These are phyloP conservation scores for Pollenia amentaria DNA, from an alignment of 2,888 invertebrate genomes.

Conservation along the genomic window DNA sequence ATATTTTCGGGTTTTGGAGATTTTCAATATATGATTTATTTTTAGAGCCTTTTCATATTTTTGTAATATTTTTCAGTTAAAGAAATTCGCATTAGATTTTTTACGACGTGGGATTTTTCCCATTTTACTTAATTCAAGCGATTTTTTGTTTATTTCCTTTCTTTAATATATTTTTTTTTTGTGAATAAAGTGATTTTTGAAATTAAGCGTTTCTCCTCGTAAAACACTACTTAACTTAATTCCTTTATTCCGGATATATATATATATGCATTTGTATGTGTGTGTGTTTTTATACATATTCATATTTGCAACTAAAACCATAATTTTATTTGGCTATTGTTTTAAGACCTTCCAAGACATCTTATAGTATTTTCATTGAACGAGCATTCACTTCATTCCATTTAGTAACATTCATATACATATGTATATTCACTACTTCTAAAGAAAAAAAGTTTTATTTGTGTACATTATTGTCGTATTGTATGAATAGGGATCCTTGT, in stretches of 20 bases:
- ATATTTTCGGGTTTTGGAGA: too few species aligned
- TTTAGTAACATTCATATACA: background rate
- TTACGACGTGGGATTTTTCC: too few species aligned
- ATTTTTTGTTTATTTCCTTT: too few species aligned
- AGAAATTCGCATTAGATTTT: too few species aligned
- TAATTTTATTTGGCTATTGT: slow-evolving; percentile 60
- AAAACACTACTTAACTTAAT: background rate
- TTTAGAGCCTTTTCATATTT: too few species aligned
- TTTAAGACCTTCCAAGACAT: slow-evolving; percentile 48
- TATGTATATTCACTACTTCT: background rate
- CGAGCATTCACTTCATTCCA: slow-evolving; percentile 21
- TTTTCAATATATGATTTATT: too few species aligned
- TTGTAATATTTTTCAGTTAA: too few species aligned
- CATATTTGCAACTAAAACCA: slow-evolving; percentile 44
- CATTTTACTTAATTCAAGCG: too few species aligned
- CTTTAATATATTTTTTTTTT: too few species aligned
- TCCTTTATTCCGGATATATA: background rate
- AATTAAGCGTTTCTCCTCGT: too few species aligned
- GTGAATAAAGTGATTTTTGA: too few species aligned
- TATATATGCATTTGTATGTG: background rate
- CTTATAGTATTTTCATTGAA: slow-evolving; percentile 55
- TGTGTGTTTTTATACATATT: slow-evolving; percentile 9
- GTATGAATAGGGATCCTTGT: background rate
- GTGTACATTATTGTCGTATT: background rate
- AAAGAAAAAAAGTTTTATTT: background rate